These are phyloP conservation scores for Priocnemis perturbator DNA, from an alignment of 2,888 invertebrate genomes.

Conservation along the genomic window DNA sequence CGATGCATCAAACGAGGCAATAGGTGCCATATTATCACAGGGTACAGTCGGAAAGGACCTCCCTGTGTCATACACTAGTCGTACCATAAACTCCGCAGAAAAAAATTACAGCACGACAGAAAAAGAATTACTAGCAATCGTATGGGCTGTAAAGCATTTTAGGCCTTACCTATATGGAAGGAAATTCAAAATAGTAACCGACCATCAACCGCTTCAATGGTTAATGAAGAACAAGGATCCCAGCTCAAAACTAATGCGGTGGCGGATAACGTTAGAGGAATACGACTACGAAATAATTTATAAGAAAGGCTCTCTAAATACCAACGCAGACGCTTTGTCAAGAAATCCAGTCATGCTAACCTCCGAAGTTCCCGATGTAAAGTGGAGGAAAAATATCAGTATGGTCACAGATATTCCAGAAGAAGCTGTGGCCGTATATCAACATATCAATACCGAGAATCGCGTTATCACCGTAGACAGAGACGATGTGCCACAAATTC, in stretches of 20 bases:
- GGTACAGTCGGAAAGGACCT: neutral
- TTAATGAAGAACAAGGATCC: constrained; percentile 64
- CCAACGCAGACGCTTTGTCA: constrained; percentile 24
- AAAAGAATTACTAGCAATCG: constrained; percentile 3
- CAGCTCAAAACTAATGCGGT: constrained; percentile 52
- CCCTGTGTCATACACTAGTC: neutral
- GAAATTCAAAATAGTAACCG: constrained; percentile 44
- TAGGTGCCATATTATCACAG: neutral
- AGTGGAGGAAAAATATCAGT: neutral
- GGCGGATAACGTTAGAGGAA: constrained; percentile 61
- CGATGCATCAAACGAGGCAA: neutral
- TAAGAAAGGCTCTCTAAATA: constrained; percentile 58
- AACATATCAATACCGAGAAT: too few relatives aligned
- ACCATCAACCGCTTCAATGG: constrained; percentile 67
- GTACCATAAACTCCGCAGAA: neutral
- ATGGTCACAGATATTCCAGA: too few relatives aligned
- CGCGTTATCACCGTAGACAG: too few relatives aligned
- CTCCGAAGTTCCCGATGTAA: neutral
- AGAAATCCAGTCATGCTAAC: constrained; percentile 25
- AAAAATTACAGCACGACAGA: neutral
- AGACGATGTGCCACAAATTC: too few relatives aligned
- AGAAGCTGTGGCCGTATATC: too few relatives aligned
- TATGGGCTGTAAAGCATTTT: neutral
- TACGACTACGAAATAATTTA: constrained; percentile 64
- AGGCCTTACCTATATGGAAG: neutral